Conservation (phyloP, 2,113 vertebrate species). For the Eleginops maclovinus region DNA sequence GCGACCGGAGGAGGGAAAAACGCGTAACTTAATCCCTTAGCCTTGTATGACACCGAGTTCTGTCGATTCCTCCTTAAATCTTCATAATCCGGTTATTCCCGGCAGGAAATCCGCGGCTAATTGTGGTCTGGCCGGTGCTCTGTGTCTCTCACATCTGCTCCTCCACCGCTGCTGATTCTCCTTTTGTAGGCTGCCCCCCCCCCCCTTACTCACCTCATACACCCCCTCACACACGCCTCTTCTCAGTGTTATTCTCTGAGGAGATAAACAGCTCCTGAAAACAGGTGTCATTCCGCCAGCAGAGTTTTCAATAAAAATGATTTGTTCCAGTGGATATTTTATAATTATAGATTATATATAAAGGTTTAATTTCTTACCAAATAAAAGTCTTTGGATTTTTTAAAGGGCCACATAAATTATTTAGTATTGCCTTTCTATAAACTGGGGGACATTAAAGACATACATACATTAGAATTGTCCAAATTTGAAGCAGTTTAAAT, state of each 20-base stretch:
- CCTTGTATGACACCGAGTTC: constrained; percentile 28
- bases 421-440: neutral
- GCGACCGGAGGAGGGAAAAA: constrained; percentile 17
- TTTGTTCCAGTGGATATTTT: neutral
- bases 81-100: constrained; percentile 68
- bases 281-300: neutral
- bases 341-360: neutral
- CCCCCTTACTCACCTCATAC: neutral
- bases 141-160: constrained; percentile 62
- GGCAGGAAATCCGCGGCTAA: constrained; percentile 63
- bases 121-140: constrained; percentile 39
- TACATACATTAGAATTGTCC: neutral
- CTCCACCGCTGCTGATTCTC: constrained; percentile 33
- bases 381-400: neutral
- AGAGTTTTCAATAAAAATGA: neutral
- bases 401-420: neutral
- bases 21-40: constrained; percentile 46
- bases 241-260: neutral
- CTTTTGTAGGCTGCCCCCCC: constrained; percentile 53
- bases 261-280: neutral
- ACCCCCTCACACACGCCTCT: neutral
- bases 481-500: neutral
- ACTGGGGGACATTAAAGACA: neutral
- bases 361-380: too few relatives aligned
- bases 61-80: constrained; percentile 54